Evolutionary conservation across 2,888 invertebrate species (phyloP).

Genomic region (Eupeodes luniger): DNA sequence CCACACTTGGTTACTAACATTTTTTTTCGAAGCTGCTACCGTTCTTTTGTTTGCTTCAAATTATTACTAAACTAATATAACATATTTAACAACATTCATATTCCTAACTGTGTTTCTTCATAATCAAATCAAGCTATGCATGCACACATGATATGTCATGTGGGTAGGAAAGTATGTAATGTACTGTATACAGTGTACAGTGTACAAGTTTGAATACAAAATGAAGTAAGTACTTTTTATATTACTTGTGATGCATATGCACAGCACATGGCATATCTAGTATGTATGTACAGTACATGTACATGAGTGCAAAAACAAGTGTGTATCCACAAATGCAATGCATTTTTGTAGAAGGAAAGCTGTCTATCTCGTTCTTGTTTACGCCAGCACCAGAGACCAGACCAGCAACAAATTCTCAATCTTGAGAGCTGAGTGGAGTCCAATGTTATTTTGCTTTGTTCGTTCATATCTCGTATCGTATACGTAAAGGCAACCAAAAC

Average conservation of each 20-base stretch:
- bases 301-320: constrained; percentile 62
- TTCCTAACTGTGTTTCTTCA: constrained; percentile 56
- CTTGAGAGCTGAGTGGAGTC: not conserved
- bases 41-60: constrained; percentile 39
- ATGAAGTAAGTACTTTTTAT: not conserved
- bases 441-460: constrained; percentile 44
- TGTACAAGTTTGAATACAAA: too few species aligned
- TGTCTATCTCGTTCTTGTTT: constrained; percentile 52
- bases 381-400: not conserved
- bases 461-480: not conserved
- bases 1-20: not conserved
- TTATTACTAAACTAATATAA: constrained; percentile 52
- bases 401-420: constrained; percentile 35
- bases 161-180: too few species aligned
- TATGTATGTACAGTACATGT: constrained; percentile 59
- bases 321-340: constrained; percentile 2
- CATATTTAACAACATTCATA: constrained; percentile 12
- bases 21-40: not conserved
- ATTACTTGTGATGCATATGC: constrained; percentile 48
- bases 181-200: not conserved
- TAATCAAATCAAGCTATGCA: constrained; percentile 47
- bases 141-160: not conserved
- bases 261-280: constrained; percentile 67
- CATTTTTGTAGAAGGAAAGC: not conserved
- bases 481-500: too few species aligned